These are phyloP conservation scores for Chaenogobius annularis DNA, from an alignment of 2,113 vertebrate species.

Conservation along the genomic window DNA sequence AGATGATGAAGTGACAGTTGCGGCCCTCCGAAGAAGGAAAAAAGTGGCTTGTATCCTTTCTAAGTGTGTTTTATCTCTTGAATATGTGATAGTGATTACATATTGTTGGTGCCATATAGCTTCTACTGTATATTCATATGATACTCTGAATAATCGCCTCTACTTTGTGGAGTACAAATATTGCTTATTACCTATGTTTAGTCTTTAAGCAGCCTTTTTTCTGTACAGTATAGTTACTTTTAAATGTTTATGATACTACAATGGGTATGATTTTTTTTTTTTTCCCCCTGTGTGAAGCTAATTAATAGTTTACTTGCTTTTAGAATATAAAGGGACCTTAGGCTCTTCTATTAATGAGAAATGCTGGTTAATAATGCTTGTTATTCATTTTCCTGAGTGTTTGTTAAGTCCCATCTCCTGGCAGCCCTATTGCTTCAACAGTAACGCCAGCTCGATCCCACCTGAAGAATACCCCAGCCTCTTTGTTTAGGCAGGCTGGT, in stretches of 20 bases:
- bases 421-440: slow-evolving; percentile 30
- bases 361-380: not conserved
- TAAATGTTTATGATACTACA: too few species aligned
- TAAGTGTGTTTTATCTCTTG: not conserved
- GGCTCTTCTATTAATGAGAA: too few species aligned
- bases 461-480: slow-evolving; percentile 62
- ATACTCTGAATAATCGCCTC: too few species aligned
- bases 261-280: too few species aligned
- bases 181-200: too few species aligned
- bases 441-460: slow-evolving; percentile 61
- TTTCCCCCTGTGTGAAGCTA: too few species aligned
- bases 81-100: not conserved
- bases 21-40: slow-evolving; percentile 80
- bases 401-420: slow-evolving; percentile 64
- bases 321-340: too few species aligned
- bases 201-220: too few species aligned
- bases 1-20: slow-evolving; percentile 74
- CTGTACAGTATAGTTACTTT: too few species aligned
- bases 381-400: slow-evolving; percentile 40
- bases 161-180: too few species aligned
- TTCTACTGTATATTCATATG: not conserved
- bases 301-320: too few species aligned
- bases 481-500: slow-evolving; percentile 72
- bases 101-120: not conserved
- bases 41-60: slow-evolving; percentile 87